phyloP scores from a whole-genome alignment of 2,888 invertebrate species.

The Temnothorax ravouxi region DNA sequence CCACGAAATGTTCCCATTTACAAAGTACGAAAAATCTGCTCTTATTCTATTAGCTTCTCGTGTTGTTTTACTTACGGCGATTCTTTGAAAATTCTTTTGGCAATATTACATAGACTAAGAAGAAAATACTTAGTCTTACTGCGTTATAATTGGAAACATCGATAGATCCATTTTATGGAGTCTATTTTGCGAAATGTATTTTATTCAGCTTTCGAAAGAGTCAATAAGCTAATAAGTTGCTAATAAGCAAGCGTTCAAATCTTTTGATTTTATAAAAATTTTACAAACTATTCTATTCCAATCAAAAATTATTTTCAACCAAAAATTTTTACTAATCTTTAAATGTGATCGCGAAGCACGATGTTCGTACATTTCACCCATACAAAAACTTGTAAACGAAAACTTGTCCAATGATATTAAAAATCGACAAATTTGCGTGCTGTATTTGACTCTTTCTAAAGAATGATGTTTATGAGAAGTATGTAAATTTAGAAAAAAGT shows the following conservation, averaged over 20 bases:
- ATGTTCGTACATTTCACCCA: neutral
- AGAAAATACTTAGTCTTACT: constrained; percentile 58
- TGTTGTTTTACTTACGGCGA: constrained; percentile 53
- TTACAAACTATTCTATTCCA: neutral
- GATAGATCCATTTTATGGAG: constrained; percentile 68
- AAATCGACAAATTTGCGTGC: constrained; percentile 21
- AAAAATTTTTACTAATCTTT: neutral
- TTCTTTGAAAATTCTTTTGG: constrained; percentile 64
- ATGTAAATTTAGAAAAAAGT: constrained; percentile 67
- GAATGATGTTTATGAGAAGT: constrained; percentile 64
- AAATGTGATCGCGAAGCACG: neutral
- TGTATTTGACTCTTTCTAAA: constrained; percentile 67
- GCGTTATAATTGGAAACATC: constrained; percentile 69
- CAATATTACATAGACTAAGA: constrained; percentile 61
- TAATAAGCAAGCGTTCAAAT: constrained; percentile 10
- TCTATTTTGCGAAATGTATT: constrained; percentile 74
- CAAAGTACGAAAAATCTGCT: constrained; percentile 63
- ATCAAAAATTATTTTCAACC: constrained; percentile 3
- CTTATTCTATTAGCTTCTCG: constrained; percentile 57
- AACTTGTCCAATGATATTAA: neutral
- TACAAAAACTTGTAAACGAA: neutral
- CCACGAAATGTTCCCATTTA: constrained; percentile 54
- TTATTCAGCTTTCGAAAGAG: constrained; percentile 73
- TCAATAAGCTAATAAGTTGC: constrained; percentile 48
- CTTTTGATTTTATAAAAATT: constrained; percentile 13